Evolutionary conservation across 2,888 invertebrate genomes (phyloP).

Genomic region (Ophion obscuratus): DNA sequence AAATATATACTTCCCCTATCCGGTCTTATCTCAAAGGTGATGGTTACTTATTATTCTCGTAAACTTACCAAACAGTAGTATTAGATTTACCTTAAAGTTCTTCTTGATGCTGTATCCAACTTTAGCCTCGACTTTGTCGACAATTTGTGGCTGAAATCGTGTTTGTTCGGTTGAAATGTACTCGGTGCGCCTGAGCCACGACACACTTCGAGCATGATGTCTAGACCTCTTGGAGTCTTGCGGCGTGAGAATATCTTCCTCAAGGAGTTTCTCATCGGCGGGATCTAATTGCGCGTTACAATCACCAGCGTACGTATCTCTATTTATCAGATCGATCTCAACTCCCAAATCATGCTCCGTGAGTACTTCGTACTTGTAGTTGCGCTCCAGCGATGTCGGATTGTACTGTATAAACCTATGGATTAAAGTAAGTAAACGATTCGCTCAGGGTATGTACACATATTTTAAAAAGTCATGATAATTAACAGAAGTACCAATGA

Average conservation of each 20-base stretch:
- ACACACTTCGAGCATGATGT: conserved; percentile 98
- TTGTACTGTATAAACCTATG: conserved; percentile 96
- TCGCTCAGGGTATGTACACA: background rate
- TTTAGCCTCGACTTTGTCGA: conserved; percentile 99
- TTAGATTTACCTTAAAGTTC: conserved; percentile 87
- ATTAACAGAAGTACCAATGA: background rate
- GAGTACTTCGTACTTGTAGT: conserved; percentile 97
- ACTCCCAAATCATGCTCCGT: conserved; percentile 99
- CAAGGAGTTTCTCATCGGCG: conserved; percentile 97
- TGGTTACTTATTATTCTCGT: no score
- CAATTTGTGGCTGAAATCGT: conserved; percentile 97
- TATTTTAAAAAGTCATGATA: background rate
- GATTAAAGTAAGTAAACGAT: conserved; percentile 25
- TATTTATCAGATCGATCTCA: conserved; percentile 98
- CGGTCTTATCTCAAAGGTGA: no score
- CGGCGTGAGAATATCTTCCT: conserved; percentile 96
- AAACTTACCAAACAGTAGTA: no score
- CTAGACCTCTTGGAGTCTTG: conserved; percentile 95
- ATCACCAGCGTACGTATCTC: conserved; percentile 95
- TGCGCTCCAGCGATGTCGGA: conserved; percentile 96
- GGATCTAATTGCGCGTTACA: conserved; percentile 91
- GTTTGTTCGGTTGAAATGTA: conserved; percentile 99
- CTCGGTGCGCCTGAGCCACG: conserved; percentile 99
- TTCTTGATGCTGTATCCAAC: conserved; percentile 99
- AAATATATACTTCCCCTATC: no score